phyloP scores from a whole-genome alignment of 1,140 invertebrate genomes.

The Chironomus striatipennis region DNA sequence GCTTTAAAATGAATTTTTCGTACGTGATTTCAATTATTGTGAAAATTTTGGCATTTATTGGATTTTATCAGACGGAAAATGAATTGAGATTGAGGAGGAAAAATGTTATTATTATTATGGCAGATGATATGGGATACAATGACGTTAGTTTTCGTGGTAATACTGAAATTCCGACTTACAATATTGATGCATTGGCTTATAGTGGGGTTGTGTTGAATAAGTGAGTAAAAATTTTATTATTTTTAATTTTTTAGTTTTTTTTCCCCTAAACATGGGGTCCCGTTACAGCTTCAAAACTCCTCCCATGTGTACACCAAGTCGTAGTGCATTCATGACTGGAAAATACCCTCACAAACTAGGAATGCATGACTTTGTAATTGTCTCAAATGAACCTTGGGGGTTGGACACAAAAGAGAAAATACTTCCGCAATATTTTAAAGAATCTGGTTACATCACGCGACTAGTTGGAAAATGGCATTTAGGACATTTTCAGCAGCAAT shows the following conservation, averaged over 20 bases:
- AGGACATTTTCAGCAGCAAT: conserved; percentile 59
- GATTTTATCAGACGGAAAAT: too few species aligned
- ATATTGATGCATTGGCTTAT: conserved; percentile 72
- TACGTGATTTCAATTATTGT: too few species aligned
- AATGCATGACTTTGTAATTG: conserved; percentile 48
- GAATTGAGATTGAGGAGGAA: too few species aligned
- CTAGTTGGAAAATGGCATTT: conserved; percentile 88
- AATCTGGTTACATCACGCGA: conserved; percentile 70
- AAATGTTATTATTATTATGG: conserved; percentile 50
- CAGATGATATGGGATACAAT: conserved; percentile 67
- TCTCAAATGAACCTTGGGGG: conserved; percentile 61
- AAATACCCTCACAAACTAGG: conserved; percentile 75
- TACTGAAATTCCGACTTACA: conserved; percentile 73
- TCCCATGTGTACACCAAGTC: conserved; percentile 68
- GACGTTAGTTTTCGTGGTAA: conserved; percentile 85
- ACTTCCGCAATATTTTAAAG: conserved; percentile 65
- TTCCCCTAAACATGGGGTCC: too few species aligned
- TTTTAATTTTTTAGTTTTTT: too few species aligned
- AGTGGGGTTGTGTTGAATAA: conserved; percentile 65
- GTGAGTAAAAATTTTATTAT: too few species aligned
- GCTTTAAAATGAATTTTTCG: too few species aligned
- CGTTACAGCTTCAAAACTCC: conserved; percentile 61
- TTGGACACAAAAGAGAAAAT: conserved; percentile 60
- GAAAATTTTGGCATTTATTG: too few species aligned
- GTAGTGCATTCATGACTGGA: conserved; percentile 69